phyloP scores from a whole-genome alignment of 64 coral and sea anemone species.

The Stichodactyla mertensii region DNA sequence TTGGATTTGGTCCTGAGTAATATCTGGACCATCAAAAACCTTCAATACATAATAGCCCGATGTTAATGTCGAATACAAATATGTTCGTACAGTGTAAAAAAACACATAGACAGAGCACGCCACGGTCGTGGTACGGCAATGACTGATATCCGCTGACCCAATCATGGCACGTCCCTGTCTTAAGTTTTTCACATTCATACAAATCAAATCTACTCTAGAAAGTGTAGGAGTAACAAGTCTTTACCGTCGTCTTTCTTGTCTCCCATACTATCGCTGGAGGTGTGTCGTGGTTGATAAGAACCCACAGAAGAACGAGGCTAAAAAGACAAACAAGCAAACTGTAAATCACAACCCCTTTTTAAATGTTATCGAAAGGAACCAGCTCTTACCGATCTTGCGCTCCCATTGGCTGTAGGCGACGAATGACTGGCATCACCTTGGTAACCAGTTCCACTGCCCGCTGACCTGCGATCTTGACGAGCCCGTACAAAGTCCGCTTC shows the following conservation, averaged over 20 bases:
- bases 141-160: no score
- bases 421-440: slow-evolving; percentile 22
- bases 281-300: not conserved
- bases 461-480: slow-evolving; percentile 2
- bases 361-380: not conserved
- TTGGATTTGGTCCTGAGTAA: not conserved
- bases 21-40: no score
- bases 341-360: not conserved
- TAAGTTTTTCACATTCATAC: no score
- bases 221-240: not conserved
- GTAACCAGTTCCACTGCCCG: slow-evolving; percentile 2
- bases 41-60: no score
- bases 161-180: no score
- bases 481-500: not conserved
- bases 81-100: no score
- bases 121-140: no score
- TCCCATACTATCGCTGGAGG: not conserved
- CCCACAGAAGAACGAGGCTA: slow-evolving; percentile 3
- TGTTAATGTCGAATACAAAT: no score
- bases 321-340: not conserved
- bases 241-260: not conserved
- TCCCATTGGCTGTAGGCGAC: not conserved
- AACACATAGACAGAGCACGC: no score
- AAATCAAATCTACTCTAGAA: no score
- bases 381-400: not conserved